Conservation (phyloP, 2,113 vertebrate species). For the Lanius collurio region DNA sequence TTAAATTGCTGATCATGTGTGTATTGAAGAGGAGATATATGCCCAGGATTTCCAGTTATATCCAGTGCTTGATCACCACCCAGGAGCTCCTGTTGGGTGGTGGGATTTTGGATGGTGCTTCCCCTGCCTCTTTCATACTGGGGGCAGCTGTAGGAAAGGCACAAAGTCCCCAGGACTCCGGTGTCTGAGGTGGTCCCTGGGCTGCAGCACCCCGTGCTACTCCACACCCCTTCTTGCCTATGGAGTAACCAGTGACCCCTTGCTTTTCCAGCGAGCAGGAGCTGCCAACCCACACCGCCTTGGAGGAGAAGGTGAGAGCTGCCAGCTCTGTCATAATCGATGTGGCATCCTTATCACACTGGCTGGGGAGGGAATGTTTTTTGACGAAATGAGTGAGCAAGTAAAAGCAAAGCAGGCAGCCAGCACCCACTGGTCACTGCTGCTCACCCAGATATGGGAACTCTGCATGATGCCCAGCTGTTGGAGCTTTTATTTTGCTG, state of each 20-base stretch:
- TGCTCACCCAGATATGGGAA: neutral
- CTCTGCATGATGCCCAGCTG: fast-evolving
- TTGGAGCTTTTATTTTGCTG: neutral
- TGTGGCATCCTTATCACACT: neutral
- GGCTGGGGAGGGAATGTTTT: neutral
- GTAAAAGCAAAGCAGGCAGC: neutral
- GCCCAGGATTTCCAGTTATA: neutral
- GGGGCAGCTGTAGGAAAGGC: neutral
- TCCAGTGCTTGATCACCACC: neutral
- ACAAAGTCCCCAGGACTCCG: fast-evolving
- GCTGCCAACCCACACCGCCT: conserved; percentile 79
- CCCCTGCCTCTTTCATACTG: neutral
- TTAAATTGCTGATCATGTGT: neutral
- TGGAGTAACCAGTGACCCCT: neutral
- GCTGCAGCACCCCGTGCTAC: neutral
- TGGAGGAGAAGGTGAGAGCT: conserved; percentile 87
- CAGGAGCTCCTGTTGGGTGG: neutral
- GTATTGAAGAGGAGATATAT: neutral
- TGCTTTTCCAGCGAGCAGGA: conserved; percentile 82
- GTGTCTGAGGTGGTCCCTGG: neutral
- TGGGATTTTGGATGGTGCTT: neutral
- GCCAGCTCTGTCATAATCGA: neutral
- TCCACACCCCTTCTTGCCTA: neutral
- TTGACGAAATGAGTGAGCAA: neutral
- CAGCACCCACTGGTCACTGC: neutral